Percentiles rank a stretch among this genome's conserved stretches.
phyloP scores from a whole-genome alignment of 2,888 invertebrate genomes.

The Synanthedon myopaeformis region DNA sequence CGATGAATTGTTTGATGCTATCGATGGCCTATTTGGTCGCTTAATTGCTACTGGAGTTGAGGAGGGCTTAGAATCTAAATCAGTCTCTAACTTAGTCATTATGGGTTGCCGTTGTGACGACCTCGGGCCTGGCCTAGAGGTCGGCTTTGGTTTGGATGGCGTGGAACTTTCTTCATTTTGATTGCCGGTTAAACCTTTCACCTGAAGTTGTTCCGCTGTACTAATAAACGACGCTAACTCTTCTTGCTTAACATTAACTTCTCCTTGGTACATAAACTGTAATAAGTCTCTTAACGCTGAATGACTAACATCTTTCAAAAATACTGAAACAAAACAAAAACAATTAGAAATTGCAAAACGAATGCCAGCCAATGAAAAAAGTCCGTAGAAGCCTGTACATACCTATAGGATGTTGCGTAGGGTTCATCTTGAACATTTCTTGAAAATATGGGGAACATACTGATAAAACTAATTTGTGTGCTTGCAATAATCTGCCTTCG shows the following conservation, averaged over 20 bases:
- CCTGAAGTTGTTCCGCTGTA: conserved; percentile 79
- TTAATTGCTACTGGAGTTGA: conserved; percentile 72
- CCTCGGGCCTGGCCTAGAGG: conserved; percentile 73
- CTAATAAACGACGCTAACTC: conserved; percentile 78
- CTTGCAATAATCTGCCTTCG: conserved; percentile 77
- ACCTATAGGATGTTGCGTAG: conserved; percentile 77
- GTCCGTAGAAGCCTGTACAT: conserved; percentile 15
- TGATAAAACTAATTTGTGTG: conserved; percentile 78
- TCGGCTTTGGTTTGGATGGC: conserved; percentile 71
- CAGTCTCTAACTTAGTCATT: conserved; percentile 74
- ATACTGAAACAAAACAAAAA: conserved; percentile 62
- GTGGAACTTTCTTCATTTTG: conserved; percentile 71
- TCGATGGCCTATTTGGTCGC: conserved; percentile 75
- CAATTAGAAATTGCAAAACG: conserved; percentile 1
- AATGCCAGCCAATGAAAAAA: background rate
- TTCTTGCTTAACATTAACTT: conserved; percentile 79
- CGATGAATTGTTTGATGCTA: conserved; percentile 70
- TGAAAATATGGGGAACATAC: conserved; percentile 81
- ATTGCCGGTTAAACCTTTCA: conserved; percentile 77
- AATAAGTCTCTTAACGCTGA: conserved; percentile 77
- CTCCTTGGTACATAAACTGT: conserved; percentile 80
- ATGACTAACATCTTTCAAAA: conserved; percentile 78
- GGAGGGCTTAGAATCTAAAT: conserved; percentile 74
- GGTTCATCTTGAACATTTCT: conserved; percentile 79
- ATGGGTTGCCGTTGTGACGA: conserved; percentile 73